These are phyloP conservation scores for Microcebus murinus DNA, from an alignment of 2,113 vertebrate species.

Conservation along the genomic window DNA sequence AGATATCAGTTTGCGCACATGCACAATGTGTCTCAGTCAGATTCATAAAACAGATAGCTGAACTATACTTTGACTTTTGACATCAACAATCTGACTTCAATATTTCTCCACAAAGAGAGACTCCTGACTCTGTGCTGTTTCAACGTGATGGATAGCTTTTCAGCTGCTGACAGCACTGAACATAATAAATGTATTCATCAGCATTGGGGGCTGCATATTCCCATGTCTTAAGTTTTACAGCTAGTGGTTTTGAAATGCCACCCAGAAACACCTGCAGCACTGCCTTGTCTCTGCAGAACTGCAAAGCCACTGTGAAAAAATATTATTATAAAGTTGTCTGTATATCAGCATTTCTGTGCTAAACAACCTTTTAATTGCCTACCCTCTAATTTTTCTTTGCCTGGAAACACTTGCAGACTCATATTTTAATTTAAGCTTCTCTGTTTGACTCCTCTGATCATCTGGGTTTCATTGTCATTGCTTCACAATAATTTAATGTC, in stretches of 20 bases:
- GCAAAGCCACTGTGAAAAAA: constrained; percentile 84
- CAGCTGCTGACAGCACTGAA: constrained; percentile 86
- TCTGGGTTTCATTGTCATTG: constrained; percentile 87
- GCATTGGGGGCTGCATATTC: constrained; percentile 81
- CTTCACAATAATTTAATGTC: constrained; percentile 89
- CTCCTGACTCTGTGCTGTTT: constrained; percentile 86
- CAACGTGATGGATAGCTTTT: constrained; percentile 87
- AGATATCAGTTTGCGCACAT: constrained; percentile 88
- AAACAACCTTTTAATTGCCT: constrained; percentile 87
- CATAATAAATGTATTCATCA: constrained; percentile 87
- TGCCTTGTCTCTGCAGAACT: constrained; percentile 74
- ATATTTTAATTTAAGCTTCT: constrained; percentile 86
- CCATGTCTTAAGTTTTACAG: constrained; percentile 83
- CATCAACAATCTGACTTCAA: constrained; percentile 92
- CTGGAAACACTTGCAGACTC: constrained; percentile 83
- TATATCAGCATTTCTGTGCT: constrained; percentile 82
- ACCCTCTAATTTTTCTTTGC: constrained; percentile 82
- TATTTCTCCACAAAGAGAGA: constrained; percentile 88
- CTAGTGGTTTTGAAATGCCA: constrained; percentile 83
- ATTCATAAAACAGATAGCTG: constrained; percentile 90
- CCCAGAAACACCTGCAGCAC: constrained; percentile 85
- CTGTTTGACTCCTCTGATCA: constrained; percentile 89
- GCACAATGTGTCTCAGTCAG: constrained; percentile 90
- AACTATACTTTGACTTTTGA: constrained; percentile 90
- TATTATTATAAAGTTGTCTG: constrained; percentile 86